phyloP scores from a whole-genome alignment of 2,113 vertebrate genomes.

The Synchiropus splendidus region DNA sequence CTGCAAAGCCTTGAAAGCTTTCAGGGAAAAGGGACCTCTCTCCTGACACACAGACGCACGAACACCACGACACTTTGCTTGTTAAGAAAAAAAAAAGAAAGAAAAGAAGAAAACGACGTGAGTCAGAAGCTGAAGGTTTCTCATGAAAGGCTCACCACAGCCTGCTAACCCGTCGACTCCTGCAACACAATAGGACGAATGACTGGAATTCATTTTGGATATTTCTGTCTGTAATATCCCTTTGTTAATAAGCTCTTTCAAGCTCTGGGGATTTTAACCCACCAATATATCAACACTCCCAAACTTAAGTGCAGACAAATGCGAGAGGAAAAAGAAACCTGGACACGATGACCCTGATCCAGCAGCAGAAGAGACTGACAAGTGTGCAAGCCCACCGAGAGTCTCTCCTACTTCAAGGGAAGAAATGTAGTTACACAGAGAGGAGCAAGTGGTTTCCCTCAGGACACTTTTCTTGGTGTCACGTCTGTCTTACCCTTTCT shows the following conservation, averaged over 20 bases:
- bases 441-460: conserved; percentile 10
- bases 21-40: conserved; percentile 3
- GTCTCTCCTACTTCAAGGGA: conserved; percentile 12
- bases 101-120: no score
- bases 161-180: no score
- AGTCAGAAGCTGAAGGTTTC: no score
- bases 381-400: conserved; percentile 20
- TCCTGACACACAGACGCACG: not conserved
- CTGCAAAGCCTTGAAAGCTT: conserved; percentile 2
- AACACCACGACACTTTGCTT: no score
- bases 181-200: no score
- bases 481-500: conserved; percentile 9
- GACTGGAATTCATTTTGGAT: no score
- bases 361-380: conserved; percentile 34
- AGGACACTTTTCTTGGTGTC: conserved; percentile 16
- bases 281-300: conserved; percentile 13
- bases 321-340: conserved; percentile 14
- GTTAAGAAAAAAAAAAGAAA: no score
- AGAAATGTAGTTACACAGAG: conserved; percentile 15
- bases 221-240: no score
- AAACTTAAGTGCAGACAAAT: conserved; percentile 15
- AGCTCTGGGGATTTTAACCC: not conserved
- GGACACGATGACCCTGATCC: conserved; percentile 25
- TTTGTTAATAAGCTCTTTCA: no score
- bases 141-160: no score